These are phyloP conservation scores for Muntiacus reevesi DNA, from an alignment of 2,113 vertebrate species.

Conservation along the genomic window DNA sequence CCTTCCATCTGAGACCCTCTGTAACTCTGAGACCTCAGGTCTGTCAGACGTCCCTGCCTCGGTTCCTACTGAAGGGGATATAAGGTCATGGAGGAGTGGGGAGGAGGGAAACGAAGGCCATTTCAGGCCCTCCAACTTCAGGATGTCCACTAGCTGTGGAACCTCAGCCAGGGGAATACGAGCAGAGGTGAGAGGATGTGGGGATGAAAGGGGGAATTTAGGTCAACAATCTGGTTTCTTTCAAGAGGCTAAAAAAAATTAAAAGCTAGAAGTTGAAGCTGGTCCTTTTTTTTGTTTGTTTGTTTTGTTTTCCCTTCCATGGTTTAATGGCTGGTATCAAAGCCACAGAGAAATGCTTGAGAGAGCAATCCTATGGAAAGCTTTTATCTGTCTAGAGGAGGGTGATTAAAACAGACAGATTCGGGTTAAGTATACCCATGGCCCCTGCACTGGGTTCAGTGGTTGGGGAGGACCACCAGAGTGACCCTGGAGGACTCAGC, in stretches of 20 bases:
- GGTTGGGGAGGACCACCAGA: conserved; percentile 71
- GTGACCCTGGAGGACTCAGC: conserved; percentile 72
- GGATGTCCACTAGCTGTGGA: neutral
- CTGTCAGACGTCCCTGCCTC: neutral
- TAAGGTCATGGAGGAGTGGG: neutral
- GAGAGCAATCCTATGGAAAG: conserved; percentile 87
- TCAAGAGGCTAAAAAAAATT: conserved; percentile 78
- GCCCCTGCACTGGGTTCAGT: conserved; percentile 77
- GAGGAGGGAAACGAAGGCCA: neutral
- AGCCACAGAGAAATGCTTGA: conserved; percentile 82
- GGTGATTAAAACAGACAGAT: conserved; percentile 87
- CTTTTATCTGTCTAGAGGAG: conserved; percentile 85
- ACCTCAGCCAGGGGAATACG: conserved; percentile 65
- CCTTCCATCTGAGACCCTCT: neutral
- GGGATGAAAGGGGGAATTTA: conserved; percentile 83
- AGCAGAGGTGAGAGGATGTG: conserved; percentile 80
- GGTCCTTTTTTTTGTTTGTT: conserved; percentile 54
- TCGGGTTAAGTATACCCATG: conserved; percentile 85
- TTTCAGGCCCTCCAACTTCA: neutral
- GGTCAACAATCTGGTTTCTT: conserved; percentile 84
- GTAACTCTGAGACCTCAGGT: neutral
- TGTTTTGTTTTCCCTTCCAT: conserved; percentile 73
- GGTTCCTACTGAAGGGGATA: neutral
- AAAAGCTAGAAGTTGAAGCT: conserved; percentile 81
- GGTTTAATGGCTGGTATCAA: conserved; percentile 86